Percentiles rank a stretch among this genome's conserved stretches.
Evolutionary conservation across 2,797 vertebrate genomes (phyloP).

Genomic region (Falco naumanni): DNA sequence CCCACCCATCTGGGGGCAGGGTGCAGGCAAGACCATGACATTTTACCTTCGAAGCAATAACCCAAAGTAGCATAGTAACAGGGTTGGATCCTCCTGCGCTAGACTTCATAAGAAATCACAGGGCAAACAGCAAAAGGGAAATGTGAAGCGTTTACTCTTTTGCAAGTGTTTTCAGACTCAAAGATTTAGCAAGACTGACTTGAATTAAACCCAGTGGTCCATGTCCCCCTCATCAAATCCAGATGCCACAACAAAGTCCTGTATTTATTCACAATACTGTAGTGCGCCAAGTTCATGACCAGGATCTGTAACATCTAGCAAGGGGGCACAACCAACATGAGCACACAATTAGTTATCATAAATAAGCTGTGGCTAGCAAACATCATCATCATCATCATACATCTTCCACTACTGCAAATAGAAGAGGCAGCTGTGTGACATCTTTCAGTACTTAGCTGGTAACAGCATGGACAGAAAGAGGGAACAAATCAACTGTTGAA

Average conservation of each 20-base stretch:
- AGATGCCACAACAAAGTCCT: background rate
- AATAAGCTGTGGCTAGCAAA: background rate
- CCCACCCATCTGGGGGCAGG: rapidly evolving
- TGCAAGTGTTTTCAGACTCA: background rate
- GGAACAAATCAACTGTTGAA: background rate
- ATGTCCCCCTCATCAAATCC: background rate
- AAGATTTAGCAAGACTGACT: background rate
- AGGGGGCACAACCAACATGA: background rate
- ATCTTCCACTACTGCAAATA: background rate
- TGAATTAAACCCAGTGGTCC: background rate
- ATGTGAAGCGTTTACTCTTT: background rate
- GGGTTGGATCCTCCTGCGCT: background rate
- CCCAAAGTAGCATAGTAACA: rapidly evolving
- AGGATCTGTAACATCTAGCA: background rate
- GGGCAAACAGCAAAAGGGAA: background rate
- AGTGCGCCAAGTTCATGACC: background rate
- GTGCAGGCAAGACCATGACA: background rate
- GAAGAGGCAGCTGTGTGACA: background rate
- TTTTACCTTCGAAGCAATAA: background rate
- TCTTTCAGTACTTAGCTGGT: background rate
- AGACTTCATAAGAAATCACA: background rate
- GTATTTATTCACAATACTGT: background rate
- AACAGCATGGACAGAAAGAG: background rate
- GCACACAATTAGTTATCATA: background rate
- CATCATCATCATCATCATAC: background rate